Base-by-base conservation (phyloP, 2,113 vertebrate species). In the Cottus gobio region DNA sequence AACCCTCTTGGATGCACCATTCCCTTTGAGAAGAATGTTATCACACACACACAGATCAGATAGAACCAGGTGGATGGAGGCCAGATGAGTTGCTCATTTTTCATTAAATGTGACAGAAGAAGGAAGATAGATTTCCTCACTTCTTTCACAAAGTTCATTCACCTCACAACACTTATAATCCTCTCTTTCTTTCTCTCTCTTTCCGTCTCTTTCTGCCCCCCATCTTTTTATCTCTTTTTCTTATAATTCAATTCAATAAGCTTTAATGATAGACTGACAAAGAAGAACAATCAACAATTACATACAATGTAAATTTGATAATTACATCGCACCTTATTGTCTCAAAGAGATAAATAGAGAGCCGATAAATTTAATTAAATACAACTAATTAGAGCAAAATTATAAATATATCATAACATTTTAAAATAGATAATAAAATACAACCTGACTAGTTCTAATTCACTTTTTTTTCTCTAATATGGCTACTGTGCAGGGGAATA, bases 61-160 rank as follows among this genome's bases (percentile, higher is more conserved):
- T 84, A 67, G 63, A 85, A 75, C 12, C 74, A 79, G 81, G 69
- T 75, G 73, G 78, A 81, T 72, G 71, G 68, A 79, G 85, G 69
- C 63, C 68, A 81, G 57, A 57, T 83, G 75, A 83, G 69, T 65
- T 81, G 46, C 70, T 87, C 71, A 77, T 80, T 77, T 90, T 87
- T 85, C 72, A 87, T 84, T 85, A 86, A 85, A 89, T 76, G 50
- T 64, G 73, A 83, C 72, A 69, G 80, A 83, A 84, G 71, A 78
- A 85, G 71, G 74, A 71, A 79, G 80, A 86, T 85, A 72, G 75
- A 82, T 89, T 90, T 90, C 46, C 66, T 89, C 69, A 68, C 66
- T 87, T 80, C 71, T 67, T 80, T 85, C 20, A 77, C 48, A 2
- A 61, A 79, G 75, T 87, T 57, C 60, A 82, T 84, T 85, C 75